These are phyloP conservation scores for Tichodroma muraria DNA, from an alignment of 2,113 vertebrate genomes.

Conservation along the genomic window DNA sequence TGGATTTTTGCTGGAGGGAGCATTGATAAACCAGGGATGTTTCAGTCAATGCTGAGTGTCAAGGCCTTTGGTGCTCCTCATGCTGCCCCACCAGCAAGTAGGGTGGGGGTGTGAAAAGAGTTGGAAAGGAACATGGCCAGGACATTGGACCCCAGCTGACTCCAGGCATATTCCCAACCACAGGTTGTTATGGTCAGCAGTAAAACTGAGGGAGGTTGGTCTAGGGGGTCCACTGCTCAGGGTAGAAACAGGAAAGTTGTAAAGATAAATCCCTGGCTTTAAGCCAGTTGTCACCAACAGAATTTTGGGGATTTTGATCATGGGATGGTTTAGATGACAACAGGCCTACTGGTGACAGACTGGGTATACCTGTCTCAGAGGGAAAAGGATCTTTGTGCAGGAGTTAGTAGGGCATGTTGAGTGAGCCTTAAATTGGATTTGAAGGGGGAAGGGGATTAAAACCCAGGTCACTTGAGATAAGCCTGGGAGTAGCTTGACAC, in stretches of 20 bases:
- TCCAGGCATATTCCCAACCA: not conserved
- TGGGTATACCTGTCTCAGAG: not conserved
- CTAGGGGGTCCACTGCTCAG: not conserved
- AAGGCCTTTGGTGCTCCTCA: not conserved
- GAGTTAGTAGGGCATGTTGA: not conserved
- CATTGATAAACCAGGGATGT: not conserved
- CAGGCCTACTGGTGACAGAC: not conserved
- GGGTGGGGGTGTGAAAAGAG: not conserved
- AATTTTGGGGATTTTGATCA: not conserved
- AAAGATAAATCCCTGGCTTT: not conserved
- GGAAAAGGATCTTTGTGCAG: not conserved
- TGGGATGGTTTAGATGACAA: not conserved
- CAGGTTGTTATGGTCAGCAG: not conserved
- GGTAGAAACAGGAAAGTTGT: not conserved
- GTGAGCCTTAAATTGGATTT: not conserved
- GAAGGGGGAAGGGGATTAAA: not conserved
- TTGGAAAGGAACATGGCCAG: not conserved
- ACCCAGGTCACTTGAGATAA: not conserved
- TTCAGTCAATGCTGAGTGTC: not conserved
- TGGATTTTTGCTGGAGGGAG: not conserved
- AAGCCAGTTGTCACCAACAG: not conserved
- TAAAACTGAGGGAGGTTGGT: not conserved
- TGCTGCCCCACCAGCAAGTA: accelerated
- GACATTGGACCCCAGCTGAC: not conserved
- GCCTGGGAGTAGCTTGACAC: not conserved